A percentile compares a stretch with the other conserved stretches of the same genome.
Evolutionary conservation across 2,113 vertebrate genomes (phyloP).

Genomic region (Cyphomyrus discorhynchus): DNA sequence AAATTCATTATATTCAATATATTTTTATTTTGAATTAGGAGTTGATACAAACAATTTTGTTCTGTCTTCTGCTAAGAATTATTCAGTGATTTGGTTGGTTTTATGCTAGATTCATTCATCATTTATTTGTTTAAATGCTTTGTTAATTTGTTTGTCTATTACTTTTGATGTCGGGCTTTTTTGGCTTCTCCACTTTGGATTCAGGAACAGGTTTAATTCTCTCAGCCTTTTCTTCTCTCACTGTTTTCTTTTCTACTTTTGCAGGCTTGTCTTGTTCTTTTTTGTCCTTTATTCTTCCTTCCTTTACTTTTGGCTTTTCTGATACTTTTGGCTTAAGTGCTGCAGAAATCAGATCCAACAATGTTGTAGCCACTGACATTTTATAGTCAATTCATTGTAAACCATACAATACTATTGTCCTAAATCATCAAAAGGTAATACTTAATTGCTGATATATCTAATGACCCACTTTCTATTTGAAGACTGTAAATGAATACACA

Average conservation of each 20-base stretch:
- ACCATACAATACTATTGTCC: not conserved
- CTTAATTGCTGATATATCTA: not conserved
- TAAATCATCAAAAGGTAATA: not conserved
- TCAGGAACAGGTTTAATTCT: not conserved
- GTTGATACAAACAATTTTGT: not conserved
- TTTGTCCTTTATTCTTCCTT: not conserved
- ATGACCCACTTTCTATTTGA: not conserved
- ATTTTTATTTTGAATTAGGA: not conserved
- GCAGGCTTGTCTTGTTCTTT: not conserved
- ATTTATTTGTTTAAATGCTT: not conserved
- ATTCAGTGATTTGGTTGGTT: not conserved
- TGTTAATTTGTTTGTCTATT: not conserved
- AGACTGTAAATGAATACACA: not conserved
- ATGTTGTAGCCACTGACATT: not conserved
- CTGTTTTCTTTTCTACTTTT: not conserved
- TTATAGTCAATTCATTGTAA: not conserved
- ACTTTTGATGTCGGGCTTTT: not conserved
- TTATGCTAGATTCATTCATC: not conserved
- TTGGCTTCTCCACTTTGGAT: not conserved
- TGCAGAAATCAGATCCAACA: not conserved
- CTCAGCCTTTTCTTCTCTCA: not conserved
- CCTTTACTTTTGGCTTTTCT: not conserved
- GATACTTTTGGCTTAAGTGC: not conserved
- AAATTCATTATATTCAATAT: not conserved
- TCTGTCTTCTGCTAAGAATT: not conserved